A percentile compares a stretch with the other conserved stretches of the same genome.
Evolutionary conservation across 1,140 invertebrate species (phyloP).

Genomic region (Trachymyrmex cornetzi): DNA sequence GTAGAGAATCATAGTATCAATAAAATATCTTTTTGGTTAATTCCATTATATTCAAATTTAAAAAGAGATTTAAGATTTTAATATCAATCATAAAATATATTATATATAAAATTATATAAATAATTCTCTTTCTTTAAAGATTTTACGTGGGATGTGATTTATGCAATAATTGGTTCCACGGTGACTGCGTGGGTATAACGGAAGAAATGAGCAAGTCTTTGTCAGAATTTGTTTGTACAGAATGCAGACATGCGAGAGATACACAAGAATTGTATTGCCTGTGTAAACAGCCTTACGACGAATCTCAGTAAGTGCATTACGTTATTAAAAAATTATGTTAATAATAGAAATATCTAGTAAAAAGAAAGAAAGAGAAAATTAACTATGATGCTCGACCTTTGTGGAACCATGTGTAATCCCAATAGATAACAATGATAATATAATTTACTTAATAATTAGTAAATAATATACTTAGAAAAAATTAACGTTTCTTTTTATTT

Average conservation of each 20-base stretch:
- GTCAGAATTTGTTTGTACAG: constrained; percentile 95
- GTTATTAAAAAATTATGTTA: not conserved
- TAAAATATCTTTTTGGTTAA: constrained; percentile 28
- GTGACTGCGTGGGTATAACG: constrained; percentile 97
- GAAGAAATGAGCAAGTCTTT: constrained; percentile 97
- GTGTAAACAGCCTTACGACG: constrained; percentile 98
- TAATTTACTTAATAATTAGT: not conserved
- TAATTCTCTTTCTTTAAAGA: constrained; percentile 84
- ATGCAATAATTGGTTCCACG: constrained; percentile 99
- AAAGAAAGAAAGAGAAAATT: constrained; percentile 8
- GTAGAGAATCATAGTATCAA: not conserved
- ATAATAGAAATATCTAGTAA: constrained; percentile 10
- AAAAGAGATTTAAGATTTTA: not conserved
- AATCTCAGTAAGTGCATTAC: constrained; percentile 93
- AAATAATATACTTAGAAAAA: not conserved
- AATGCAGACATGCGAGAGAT: constrained; percentile 94
- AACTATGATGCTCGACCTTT: not conserved
- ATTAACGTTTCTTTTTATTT: too few species aligned
- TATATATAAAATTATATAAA: not conserved
- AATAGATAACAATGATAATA: not conserved
- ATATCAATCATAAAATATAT: not conserved
- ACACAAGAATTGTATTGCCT: constrained; percentile 98
- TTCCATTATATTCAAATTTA: constrained; percentile 16
- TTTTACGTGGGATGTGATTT: constrained; percentile 99
- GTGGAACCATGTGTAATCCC: not conserved